Conservation (phyloP, 2,888 invertebrate genomes). For the Acleris holmiana region DNA sequence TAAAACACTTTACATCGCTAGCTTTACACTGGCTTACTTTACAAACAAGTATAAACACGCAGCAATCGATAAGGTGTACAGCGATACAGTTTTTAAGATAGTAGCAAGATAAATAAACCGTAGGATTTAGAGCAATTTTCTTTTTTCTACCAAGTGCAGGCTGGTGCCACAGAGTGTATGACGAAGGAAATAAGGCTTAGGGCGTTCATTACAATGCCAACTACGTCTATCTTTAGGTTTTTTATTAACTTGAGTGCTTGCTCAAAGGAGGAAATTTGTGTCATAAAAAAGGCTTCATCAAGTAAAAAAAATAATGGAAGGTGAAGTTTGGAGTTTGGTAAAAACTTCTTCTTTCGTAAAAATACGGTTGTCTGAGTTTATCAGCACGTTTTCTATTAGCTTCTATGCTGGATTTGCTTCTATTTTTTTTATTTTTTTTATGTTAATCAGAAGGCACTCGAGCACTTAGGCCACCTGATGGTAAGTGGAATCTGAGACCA, state of each 20-base stretch:
- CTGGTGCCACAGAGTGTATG: slow-evolving; percentile 6
- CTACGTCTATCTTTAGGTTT: slow-evolving; percentile 12
- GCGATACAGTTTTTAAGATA: slow-evolving; percentile 6
- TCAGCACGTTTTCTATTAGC: too few species aligned
- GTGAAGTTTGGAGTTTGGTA: not conserved
- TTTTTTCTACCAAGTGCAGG: slow-evolving; percentile 16
- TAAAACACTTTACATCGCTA: not conserved
- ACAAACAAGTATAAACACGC: not conserved
- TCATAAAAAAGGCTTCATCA: slow-evolving; percentile 10
- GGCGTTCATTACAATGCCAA: slow-evolving; percentile 22
- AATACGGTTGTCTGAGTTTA: too few species aligned
- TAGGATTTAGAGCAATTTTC: slow-evolving; percentile 28
- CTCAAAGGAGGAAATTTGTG: slow-evolving; percentile 1
- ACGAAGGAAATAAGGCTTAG: slow-evolving; percentile 8
- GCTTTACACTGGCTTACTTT: not conserved
- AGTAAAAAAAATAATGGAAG: slow-evolving; percentile 1
- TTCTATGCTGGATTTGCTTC: too few species aligned
- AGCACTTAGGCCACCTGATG: too few species aligned
- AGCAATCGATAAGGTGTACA: not conserved
- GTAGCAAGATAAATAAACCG: slow-evolving; percentile 29
- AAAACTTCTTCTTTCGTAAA: too few species aligned
- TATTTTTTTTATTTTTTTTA: too few species aligned
- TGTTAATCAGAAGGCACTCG: too few species aligned
- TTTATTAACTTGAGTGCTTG: slow-evolving; percentile 13
- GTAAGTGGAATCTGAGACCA: too few species aligned